These are phyloP conservation scores for Lampris megalopsis DNA, from an alignment of 2,113 vertebrate genomes.

Conservation along the genomic window DNA sequence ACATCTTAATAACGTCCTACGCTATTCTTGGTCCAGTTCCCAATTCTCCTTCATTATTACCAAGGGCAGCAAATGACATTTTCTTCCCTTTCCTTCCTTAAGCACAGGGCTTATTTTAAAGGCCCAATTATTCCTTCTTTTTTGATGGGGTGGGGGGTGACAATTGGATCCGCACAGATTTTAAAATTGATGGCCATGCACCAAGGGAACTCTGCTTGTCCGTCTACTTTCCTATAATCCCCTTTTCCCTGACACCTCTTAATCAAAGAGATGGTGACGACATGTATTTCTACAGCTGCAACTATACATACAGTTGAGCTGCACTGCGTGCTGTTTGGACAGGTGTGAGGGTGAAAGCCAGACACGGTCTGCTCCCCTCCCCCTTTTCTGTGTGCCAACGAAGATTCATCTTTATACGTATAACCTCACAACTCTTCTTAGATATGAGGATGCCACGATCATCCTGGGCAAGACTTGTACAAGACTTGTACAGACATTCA, in stretches of 20 bases:
- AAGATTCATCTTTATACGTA: neutral
- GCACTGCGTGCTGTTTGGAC: neutral
- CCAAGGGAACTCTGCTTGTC: conserved; percentile 20
- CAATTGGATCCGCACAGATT: conserved; percentile 30
- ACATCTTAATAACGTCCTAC: conserved; percentile 41
- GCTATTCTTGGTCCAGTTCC: conserved; percentile 57
- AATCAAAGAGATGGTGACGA: neutral
- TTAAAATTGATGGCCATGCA: conserved; percentile 10
- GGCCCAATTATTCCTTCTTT: conserved; percentile 41
- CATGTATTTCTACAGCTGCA: neutral
- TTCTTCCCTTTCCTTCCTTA: conserved; percentile 2
- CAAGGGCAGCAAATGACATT: conserved; percentile 46
- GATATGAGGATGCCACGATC: neutral
- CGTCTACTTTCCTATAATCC: conserved; percentile 1
- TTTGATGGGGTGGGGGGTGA: too few species aligned
- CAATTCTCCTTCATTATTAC: conserved; percentile 30
- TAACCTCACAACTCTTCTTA: neutral
- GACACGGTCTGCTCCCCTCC: neutral
- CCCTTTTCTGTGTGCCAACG: neutral
- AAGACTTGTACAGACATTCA: too few species aligned
- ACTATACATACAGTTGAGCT: neutral
- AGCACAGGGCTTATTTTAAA: conserved; percentile 5
- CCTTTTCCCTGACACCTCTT: neutral
- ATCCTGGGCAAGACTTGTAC: neutral
- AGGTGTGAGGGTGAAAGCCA: neutral